Evolutionary conservation across 30 jellyfish, hydroid and myxozoan genomes (phyloP).

Genomic region (Pelagia noctiluca): DNA sequence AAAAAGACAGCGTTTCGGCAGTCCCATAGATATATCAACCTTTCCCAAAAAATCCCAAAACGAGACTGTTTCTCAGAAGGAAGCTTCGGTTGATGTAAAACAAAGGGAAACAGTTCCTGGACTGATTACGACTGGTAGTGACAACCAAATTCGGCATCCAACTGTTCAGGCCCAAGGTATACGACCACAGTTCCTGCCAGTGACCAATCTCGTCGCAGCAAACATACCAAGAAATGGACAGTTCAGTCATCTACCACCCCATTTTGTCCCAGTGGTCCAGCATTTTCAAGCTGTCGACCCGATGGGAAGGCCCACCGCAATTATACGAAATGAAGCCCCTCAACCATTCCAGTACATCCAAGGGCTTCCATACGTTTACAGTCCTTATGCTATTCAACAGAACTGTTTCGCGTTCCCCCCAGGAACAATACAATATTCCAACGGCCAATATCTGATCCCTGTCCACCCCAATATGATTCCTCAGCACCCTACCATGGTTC

Average conservation of each 20-base stretch:
- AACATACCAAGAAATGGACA: conserved; percentile 26
- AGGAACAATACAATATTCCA: conserved; percentile 68
- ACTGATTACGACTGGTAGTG: no score
- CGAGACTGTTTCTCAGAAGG: no score
- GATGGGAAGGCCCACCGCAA: conserved; percentile 41
- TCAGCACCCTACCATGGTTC: conserved; percentile 14
- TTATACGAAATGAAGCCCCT: conserved; percentile 8
- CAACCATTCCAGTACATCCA: conserved; percentile 57
- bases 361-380: conserved; percentile 61
- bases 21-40: no score
- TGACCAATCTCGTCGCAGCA: conserved; percentile 16
- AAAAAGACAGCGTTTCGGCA: no score
- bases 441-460: conserved; percentile 62
- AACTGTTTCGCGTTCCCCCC: conserved; percentile 62
- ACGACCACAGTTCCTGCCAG: not conserved
- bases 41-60: no score
- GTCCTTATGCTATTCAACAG: conserved; percentile 55
- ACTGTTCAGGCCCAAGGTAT: not conserved
- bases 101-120: no score
- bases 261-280: conserved; percentile 73
- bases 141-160: not conserved
- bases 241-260: conserved; percentile 60
- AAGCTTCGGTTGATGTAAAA: no score
- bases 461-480: conserved; percentile 64
- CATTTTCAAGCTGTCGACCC: conserved; percentile 49